phyloP scores from a whole-genome alignment of 2,888 invertebrate species.

The Nudaria mundana region DNA sequence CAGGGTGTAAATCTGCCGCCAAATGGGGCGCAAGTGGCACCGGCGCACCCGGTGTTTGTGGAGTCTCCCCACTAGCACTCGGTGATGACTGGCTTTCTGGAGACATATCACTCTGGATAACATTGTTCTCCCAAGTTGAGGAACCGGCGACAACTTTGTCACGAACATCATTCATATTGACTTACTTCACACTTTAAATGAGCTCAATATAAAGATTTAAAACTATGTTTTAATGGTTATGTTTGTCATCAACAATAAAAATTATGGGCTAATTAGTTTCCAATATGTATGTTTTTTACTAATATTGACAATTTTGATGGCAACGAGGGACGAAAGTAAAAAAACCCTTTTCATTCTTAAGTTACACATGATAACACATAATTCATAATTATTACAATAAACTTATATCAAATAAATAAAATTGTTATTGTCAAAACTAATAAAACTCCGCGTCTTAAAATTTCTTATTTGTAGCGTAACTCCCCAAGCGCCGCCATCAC shows the following conservation, averaged over 20 bases:
- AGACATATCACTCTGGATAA: slow-evolving; percentile 65
- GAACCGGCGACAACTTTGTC: slow-evolving; percentile 76
- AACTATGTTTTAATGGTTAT: neutral
- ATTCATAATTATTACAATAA: slow-evolving; percentile 24
- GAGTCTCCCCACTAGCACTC: slow-evolving; percentile 67
- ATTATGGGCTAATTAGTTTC: slow-evolving; percentile 50
- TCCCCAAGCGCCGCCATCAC: slow-evolving; percentile 76
- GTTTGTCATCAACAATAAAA: slow-evolving; percentile 10
- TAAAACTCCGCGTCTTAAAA: slow-evolving; percentile 53
- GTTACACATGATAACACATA: slow-evolving; percentile 40
- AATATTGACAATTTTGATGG: slow-evolving; percentile 60
- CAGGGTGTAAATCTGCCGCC: slow-evolving; percentile 72
- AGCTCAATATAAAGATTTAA: neutral
- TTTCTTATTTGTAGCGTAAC: slow-evolving; percentile 63
- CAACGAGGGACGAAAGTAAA: slow-evolving; percentile 52
- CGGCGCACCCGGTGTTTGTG: slow-evolving; percentile 83
- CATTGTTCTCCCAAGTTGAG: slow-evolving; percentile 69
- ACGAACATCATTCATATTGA: slow-evolving; percentile 77
- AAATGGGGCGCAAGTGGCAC: slow-evolving; percentile 72
- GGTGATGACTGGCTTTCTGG: slow-evolving; percentile 72
- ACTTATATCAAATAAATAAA: slow-evolving; percentile 27
- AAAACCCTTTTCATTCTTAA: slow-evolving; percentile 40
- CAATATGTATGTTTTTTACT: slow-evolving; percentile 55
- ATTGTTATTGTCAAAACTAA: slow-evolving; percentile 42
- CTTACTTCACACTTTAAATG: slow-evolving; percentile 25